A percentile compares a stretch with the other conserved stretches of the same genome.
Evolutionary conservation across 1,140 invertebrate genomes (phyloP).

Genomic region (Heliconius congener): DNA sequence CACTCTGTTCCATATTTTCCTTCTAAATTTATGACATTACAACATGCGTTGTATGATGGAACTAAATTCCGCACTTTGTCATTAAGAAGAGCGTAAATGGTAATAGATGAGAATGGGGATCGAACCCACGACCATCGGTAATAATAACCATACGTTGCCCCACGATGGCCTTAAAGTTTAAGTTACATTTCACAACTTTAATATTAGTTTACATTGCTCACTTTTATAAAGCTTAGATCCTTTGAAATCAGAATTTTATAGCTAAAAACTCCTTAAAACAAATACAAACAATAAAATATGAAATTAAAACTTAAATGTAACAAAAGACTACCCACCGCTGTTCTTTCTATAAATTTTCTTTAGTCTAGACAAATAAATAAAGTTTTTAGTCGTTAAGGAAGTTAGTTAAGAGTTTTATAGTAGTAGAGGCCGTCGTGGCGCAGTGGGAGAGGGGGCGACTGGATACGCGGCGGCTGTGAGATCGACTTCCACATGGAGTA

Average conservation of each 20-base stretch:
- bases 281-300: constrained; percentile 1
- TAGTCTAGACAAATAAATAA: constrained; percentile 1
- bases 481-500: background rate
- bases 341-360: constrained; percentile 6
- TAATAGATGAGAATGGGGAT: no score
- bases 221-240: background rate
- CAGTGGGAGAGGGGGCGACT: no score
- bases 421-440: no score
- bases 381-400: background rate
- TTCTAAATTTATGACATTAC: no score
- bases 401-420: background rate
- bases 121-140: no score
- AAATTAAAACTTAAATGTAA: background rate
- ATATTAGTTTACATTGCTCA: background rate
- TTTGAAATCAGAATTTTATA: background rate
- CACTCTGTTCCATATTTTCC: background rate
- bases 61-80: background rate
- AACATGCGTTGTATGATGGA: no score
- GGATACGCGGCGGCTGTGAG: background rate
- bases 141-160: no score
- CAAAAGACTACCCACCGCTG: background rate
- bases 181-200: no score
- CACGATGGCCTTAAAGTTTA: no score
- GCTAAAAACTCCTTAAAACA: background rate
- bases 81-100: no score